A percentile compares a stretch with the other conserved stretches of the same genome.
phyloP scores from a whole-genome alignment of 2,797 vertebrate genomes.

The Rhynchotus rufescens region DNA sequence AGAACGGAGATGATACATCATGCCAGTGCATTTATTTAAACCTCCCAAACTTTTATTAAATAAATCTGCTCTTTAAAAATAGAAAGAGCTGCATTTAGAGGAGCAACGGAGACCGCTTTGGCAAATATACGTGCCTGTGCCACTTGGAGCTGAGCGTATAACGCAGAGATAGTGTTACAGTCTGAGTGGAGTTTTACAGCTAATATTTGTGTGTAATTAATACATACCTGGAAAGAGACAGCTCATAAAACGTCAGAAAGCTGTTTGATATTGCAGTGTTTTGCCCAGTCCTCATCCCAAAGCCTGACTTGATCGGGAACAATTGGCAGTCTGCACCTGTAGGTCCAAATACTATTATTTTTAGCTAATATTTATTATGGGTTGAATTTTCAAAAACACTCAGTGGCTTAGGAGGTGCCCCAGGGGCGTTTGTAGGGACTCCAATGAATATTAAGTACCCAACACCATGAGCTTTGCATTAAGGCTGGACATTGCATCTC shows the following conservation, averaged over 20 bases:
- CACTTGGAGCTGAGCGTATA: background rate
- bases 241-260: background rate
- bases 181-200: conserved; percentile 4
- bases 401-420: background rate
- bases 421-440: background rate
- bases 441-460: background rate
- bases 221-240: background rate
- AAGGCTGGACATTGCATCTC: accelerated
- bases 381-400: conserved; percentile 32
- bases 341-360: conserved; percentile 41
- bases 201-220: conserved; percentile 48
- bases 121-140: background rate
- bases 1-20: conserved; percentile 35
- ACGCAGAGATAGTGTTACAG: background rate
- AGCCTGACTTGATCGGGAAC: conserved; percentile 38
- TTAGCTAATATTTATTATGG: conserved; percentile 38
- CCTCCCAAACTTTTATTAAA: conserved; percentile 46
- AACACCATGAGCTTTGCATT: background rate
- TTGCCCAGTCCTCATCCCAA: conserved; percentile 20
- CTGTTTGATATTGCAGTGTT: conserved; percentile 32
- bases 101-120: background rate
- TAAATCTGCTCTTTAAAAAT: conserved; percentile 42
- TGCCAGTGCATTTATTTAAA: conserved; percentile 56
- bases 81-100: background rate
- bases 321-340: conserved; percentile 41